Conservation (phyloP, 2,797 vertebrate species). For the Gouania willdenowi region DNA sequence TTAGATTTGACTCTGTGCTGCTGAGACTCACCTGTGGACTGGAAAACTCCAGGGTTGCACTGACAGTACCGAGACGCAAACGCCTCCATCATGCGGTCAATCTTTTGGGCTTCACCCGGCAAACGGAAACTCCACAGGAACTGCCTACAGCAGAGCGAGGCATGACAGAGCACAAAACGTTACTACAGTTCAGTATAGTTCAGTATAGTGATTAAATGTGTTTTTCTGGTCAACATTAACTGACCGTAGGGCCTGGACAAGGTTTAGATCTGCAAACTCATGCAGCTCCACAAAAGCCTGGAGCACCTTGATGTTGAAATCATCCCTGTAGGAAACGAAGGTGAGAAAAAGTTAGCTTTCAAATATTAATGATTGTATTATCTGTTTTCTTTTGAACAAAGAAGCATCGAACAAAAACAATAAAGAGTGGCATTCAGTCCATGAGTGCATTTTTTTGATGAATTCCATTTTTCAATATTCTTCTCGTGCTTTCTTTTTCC, state of each 20-base stretch:
- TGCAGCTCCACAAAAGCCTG: conserved; percentile 98
- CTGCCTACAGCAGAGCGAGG: conserved; percentile 81
- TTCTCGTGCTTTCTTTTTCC: too few relatives aligned
- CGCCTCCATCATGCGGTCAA: conserved; percentile 97
- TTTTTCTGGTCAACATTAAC: background rate
- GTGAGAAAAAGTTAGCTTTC: too few relatives aligned
- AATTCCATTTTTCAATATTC: too few relatives aligned
- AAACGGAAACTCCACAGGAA: conserved; percentile 97
- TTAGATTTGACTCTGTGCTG: too few relatives aligned
- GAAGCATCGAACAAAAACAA: too few relatives aligned
- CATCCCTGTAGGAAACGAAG: conserved; percentile 78
- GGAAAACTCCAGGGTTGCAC: conserved; percentile 95
- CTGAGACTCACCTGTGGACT: conserved; percentile 86
- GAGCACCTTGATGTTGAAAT: conserved; percentile 96
- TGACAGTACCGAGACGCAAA: conserved; percentile 95
- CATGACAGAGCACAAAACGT: too few relatives aligned
- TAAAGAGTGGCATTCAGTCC: too few relatives aligned
- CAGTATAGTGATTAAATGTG: too few relatives aligned
- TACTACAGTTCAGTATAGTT: background rate
- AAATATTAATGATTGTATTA: too few relatives aligned
- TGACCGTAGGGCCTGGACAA: conserved; percentile 93
- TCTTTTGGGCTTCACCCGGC: conserved; percentile 97
- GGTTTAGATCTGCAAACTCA: conserved; percentile 95
- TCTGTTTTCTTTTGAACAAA: too few relatives aligned
- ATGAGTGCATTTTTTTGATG: too few relatives aligned